Evolutionary conservation across 2,888 invertebrate species (phyloP).

Genomic region (Callosobruchus maculatus): DNA sequence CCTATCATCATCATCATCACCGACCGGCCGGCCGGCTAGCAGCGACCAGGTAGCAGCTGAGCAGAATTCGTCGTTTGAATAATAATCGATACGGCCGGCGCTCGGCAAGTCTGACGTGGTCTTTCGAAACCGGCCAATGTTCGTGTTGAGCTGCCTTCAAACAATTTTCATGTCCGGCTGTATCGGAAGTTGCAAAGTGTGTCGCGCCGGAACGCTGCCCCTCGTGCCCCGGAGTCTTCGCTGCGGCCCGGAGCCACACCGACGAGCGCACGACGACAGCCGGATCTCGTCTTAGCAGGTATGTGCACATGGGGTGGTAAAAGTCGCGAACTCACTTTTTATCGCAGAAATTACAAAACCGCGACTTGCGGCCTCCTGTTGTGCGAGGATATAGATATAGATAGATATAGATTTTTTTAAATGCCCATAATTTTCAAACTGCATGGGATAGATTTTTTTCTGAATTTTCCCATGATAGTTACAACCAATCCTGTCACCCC

Average conservation of each 20-base stretch:
- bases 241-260: background rate
- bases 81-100: background rate
- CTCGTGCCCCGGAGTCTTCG: background rate
- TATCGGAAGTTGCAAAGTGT: background rate
- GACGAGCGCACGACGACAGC: background rate
- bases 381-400: no score
- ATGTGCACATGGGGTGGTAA: no score
- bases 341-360: no score
- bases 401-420: no score
- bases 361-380: no score
- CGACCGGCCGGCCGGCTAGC: background rate
- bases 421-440: no score
- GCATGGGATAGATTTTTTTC: no score
- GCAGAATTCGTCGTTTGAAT: background rate
- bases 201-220: background rate
- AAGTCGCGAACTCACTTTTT: no score
- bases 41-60: no score
- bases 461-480: no score
- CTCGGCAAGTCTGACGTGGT: conserved; percentile 20
- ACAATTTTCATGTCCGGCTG: background rate
- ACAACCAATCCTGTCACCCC: no score
- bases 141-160: background rate
- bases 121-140: conserved; percentile 18
- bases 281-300: background rate
- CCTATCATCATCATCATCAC: background rate